A percentile compares a stretch with the other conserved stretches of the same genome.
Conservation (phyloP, 2,797 vertebrate species). For the Ctenosaura bakeri region DNA sequence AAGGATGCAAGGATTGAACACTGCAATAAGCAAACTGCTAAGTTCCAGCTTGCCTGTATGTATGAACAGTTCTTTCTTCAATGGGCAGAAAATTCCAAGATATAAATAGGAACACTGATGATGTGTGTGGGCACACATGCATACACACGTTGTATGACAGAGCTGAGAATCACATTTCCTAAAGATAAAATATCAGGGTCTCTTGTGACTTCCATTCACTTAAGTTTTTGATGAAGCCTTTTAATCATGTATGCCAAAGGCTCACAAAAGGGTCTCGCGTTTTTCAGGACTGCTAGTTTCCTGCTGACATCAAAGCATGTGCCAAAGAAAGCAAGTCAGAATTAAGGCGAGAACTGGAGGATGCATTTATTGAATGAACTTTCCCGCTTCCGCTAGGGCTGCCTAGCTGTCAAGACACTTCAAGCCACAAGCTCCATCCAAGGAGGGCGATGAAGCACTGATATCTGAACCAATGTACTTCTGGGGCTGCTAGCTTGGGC, state of each 20-base stretch:
- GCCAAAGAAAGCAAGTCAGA: not conserved
- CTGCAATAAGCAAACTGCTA: not conserved
- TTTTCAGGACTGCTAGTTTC: not conserved
- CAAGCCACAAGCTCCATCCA: not conserved
- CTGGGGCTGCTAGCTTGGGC: not conserved
- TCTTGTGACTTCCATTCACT: not conserved
- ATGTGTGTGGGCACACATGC: not conserved
- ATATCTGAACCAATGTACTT: not conserved
- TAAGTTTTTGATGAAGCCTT: not conserved
- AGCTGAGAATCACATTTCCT: not conserved
- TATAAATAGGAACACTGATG: not conserved
- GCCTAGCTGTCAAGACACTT: not conserved
- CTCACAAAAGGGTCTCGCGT: not conserved
- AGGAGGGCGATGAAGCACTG: constrained; percentile 2
- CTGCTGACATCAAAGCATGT: not conserved
- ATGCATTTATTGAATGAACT: constrained; percentile 21
- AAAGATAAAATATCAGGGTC: not conserved
- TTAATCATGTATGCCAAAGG: not conserved
- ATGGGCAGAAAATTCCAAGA: not conserved
- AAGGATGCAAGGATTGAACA: too few species aligned
- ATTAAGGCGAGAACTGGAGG: constrained; percentile 5
- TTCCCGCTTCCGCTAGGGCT: constrained; percentile 16
- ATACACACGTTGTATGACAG: not conserved
- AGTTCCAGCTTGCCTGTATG: not conserved
- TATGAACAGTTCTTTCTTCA: not conserved